Percentiles rank a stretch among this genome's conserved stretches.
Conservation (phyloP, 2,888 invertebrate genomes). For the Ochropacha duplaris region DNA sequence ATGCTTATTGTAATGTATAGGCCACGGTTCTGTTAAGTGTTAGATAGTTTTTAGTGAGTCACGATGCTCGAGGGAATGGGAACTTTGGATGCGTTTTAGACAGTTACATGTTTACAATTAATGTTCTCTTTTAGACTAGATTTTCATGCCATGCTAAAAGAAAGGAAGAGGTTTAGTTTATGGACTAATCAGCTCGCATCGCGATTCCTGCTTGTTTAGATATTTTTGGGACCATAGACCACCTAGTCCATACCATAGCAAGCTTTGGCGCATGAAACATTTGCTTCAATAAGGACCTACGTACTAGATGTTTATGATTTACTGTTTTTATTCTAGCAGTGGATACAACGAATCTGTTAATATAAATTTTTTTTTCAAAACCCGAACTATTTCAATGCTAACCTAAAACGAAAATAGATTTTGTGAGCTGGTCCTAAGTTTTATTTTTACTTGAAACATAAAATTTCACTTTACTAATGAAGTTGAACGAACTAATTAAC, state of each 20-base stretch:
- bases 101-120: background rate
- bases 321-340: too few relatives aligned
- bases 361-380: background rate
- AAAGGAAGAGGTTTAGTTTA: background rate
- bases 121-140: background rate
- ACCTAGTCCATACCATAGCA: too few relatives aligned
- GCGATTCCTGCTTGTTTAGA: too few relatives aligned
- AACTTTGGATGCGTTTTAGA: background rate
- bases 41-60: background rate
- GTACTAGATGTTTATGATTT: too few relatives aligned
- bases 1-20: conserved; percentile 28
- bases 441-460: conserved; percentile 12
- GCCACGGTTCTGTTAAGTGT: conserved; percentile 8
- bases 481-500: conserved; percentile 45
- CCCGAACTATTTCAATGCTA: background rate
- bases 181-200: too few relatives aligned
- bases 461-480: conserved; percentile 23
- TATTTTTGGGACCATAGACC: too few relatives aligned
- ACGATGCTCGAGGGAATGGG: background rate
- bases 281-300: too few relatives aligned
- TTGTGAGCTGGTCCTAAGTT: background rate
- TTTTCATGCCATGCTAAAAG: background rate
- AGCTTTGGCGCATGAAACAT: too few relatives aligned
- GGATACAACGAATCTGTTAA: too few relatives aligned
- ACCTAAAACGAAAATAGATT: background rate